A percentile compares a stretch with the other conserved stretches of the same genome.
These are phyloP conservation scores for Euclidia mi DNA, from an alignment of 2,888 invertebrate genomes.

Conservation along the genomic window DNA sequence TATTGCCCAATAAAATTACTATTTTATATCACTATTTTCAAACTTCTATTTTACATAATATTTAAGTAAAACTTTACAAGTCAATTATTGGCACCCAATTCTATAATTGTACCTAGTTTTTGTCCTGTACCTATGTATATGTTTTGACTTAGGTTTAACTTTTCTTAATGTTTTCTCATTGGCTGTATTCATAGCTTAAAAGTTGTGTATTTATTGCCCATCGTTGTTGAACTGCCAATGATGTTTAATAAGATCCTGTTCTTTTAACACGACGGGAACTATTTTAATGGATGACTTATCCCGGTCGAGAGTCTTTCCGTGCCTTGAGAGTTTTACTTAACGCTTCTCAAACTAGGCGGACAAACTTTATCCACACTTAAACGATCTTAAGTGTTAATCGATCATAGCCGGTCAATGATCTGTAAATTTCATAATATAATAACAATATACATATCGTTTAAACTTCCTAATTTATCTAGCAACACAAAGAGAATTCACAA, in stretches of 20 bases:
- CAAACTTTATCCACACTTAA: constrained; percentile 78
- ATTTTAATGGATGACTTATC: constrained; percentile 83
- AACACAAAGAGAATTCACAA: background rate
- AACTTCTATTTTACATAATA: too few relatives aligned
- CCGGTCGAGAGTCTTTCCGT: constrained; percentile 67
- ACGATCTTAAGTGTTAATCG: constrained; percentile 79
- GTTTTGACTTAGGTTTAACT: too few relatives aligned
- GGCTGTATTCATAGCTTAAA: constrained; percentile 9
- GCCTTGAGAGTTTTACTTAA: constrained; percentile 78
- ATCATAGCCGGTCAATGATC: constrained; percentile 80
- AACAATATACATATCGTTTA: background rate
- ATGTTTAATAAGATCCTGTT: constrained; percentile 65
- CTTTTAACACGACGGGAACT: constrained; percentile 70
- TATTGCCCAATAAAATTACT: too few relatives aligned
- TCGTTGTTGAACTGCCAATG: constrained; percentile 39
- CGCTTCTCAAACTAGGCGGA: constrained; percentile 71
- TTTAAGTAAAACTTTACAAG: too few relatives aligned
- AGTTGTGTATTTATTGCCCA: constrained; percentile 33
- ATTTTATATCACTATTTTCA: too few relatives aligned
- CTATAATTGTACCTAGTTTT: background rate
- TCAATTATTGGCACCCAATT: too few relatives aligned
- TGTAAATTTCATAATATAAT: constrained; percentile 57
- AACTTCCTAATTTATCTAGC: background rate
- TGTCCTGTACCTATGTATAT: too few relatives aligned
- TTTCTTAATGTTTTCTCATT: background rate